Evolutionary conservation across 2,113 vertebrate genomes (phyloP), one percentile per base, ranked within the genome.

Genomic region (Clarias batrachus): DNA sequence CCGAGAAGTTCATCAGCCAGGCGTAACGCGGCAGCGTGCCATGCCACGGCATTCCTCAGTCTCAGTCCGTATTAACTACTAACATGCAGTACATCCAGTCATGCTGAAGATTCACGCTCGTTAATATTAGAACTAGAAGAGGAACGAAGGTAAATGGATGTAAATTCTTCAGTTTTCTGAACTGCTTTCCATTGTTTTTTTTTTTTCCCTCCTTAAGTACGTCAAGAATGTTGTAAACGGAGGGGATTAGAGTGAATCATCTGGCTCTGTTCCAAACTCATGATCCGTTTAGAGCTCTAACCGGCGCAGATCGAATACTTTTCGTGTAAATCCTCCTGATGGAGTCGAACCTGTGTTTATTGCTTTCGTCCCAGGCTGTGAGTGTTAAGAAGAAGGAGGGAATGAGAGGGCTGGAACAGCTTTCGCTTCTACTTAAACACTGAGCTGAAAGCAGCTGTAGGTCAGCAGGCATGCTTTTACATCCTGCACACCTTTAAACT

Each of bases 241-340:
- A 76, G 62, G 77, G 76, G 68, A 76, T 83, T 66, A 82, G 19
- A 85, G 78, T 41, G 59, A 27, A 74, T 23, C 16, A 13, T 19
- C 83, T 70, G 56, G 68, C 66, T 13, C 7, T 23, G 3, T 54
- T 54, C 37, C 73, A 60, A 79, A 68, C 9, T 27, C 66, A 56
- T 82, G 82, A 84, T 87, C 71, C 71, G n/a, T 86, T 86, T 81
- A 37, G 60, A 54, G 73, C 30, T 41, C 88, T 54, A 77, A 30
- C 66, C 37, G 74, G 83, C 56, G 70, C 9, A 77, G 56, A 89
- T 74, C 57, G 23, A 25, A 87, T 79, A 57, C 63, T 37, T 74
- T 70, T 87, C 76, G 13, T 85, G 78, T 71, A 37, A 70, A 68
- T 82, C 62, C 77, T 73, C 27, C 74, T 19, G 52, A 70, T 57